These are phyloP conservation scores for Cordylochernes scorpioides DNA, from an alignment of 2,888 invertebrate species.

Conservation along the genomic window DNA sequence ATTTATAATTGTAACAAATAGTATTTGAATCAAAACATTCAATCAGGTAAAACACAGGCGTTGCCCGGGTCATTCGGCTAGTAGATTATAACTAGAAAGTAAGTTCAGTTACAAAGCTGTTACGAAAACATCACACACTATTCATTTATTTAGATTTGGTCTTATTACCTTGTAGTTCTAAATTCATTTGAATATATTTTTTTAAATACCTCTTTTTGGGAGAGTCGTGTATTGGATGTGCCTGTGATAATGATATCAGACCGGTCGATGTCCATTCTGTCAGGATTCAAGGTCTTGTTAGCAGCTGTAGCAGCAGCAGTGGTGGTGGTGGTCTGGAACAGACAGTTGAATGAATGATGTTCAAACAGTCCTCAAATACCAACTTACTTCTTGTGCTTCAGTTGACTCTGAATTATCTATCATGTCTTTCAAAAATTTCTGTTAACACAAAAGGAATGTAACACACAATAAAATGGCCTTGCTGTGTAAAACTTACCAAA, in stretches of 20 bases:
- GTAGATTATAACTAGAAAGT: no score
- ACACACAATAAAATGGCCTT: no score
- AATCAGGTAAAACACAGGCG: no score
- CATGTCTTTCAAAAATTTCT: constrained; percentile 52
- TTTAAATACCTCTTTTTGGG: constrained; percentile 63
- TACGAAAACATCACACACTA: no score
- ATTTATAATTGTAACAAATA: no score
- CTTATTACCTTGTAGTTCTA: no score
- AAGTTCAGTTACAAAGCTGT: no score
- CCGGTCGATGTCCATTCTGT: constrained; percentile 51
- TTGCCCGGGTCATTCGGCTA: no score
- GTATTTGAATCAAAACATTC: no score
- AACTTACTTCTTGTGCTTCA: constrained; percentile 1
- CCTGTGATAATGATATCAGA: constrained; percentile 60
- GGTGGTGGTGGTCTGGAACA: constrained; percentile 3
- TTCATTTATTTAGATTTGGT: no score
- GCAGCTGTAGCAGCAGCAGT: constrained; percentile 4
- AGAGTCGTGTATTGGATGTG: constrained; percentile 48
- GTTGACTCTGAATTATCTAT: constrained; percentile 42
- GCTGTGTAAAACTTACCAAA: constrained; percentile 39
- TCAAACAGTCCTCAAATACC: neutral
- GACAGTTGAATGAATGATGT: neutral
- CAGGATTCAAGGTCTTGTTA: neutral
- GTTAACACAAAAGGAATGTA: no score
- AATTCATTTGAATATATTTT: no score